Evolutionary conservation across 1,140 invertebrate species (phyloP), one percentile per base, ranked within the genome.

Genomic region (Drosophila nikananu): DNA sequence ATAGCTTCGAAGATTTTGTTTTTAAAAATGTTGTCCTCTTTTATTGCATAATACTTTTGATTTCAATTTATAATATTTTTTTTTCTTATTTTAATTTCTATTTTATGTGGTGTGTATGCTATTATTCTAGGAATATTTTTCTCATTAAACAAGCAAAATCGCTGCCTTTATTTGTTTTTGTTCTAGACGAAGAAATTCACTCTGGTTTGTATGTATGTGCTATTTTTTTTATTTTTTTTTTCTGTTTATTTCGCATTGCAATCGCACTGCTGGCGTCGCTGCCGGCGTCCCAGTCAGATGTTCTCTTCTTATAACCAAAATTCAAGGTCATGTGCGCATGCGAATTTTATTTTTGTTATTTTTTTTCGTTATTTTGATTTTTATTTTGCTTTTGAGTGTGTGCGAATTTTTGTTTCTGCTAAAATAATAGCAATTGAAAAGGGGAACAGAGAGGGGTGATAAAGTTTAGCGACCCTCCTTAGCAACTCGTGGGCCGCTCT

Each of bases 391-490:
- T 70, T 39, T 23, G 30, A 39, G 49, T 37, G 27, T 67, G 67
- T 66, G 46, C 27, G 59, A 48, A 44, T 68, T 44, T 48, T 39
- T 49, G 37, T 67, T 48, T 46, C 25, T 25, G 61, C n/a, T 17
- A 44, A 44, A 42, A 44, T 37, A 63, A 23, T 25, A 19, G 49
- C 32, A 64, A 39, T 23, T 44, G 10, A n/a, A 23, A 65, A n/a
- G 44, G 35, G 19, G 23, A 25, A 2, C 35, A 17, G 39, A 37
- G 41, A 13, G 19, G 25, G 41, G 68, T 37, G 66, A 30, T 48
- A 59, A 55, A 71, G 68, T 72, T 72, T 70, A 72, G 66, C 70
- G 70, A 72, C 70, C 70, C 70, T 71, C 70, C 70, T 48, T 73
- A 72, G 67, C 70, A 73, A 73, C 70, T 59, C 66, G 70, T 41